Evolutionary conservation across 2,797 vertebrate species (phyloP).

Genomic region (Phrynocephalus forsythii): DNA sequence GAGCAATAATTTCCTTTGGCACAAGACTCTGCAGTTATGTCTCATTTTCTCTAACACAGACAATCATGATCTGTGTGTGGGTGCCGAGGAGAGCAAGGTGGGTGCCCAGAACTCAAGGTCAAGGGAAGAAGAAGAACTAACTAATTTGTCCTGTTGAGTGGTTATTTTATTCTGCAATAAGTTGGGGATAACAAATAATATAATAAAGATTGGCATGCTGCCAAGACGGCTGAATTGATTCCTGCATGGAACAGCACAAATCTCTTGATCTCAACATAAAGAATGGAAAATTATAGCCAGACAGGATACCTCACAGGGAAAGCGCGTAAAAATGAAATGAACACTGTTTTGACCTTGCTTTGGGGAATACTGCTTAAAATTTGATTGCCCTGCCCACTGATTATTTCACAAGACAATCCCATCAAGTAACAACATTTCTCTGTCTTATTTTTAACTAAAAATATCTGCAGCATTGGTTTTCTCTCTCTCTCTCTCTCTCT

Average conservation of each 20-base stretch:
- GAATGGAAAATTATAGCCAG: conserved; percentile 74
- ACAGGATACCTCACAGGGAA: conserved; percentile 73
- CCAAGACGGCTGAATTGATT: conserved; percentile 75
- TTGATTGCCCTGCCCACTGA: conserved; percentile 69
- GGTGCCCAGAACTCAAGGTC: conserved; percentile 62
- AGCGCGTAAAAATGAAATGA: conserved; percentile 79
- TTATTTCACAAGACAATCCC: conserved; percentile 65
- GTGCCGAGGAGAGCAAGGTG: conserved; percentile 44
- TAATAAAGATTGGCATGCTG: conserved; percentile 75
- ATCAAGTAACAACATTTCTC: conserved; percentile 60
- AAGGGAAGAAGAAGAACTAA: conserved; percentile 66
- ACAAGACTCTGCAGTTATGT: conserved; percentile 52
- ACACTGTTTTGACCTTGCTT: conserved; percentile 71
- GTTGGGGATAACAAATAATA: conserved; percentile 72
- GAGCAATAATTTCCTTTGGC: conserved; percentile 54
- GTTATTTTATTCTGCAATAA: conserved; percentile 73
- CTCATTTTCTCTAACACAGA: conserved; percentile 64
- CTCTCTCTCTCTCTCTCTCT: neutral
- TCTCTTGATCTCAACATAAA: conserved; percentile 77
- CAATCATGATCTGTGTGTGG: conserved; percentile 67
- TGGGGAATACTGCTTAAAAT: conserved; percentile 73
- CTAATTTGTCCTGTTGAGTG: conserved; percentile 65
- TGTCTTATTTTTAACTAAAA: conserved; percentile 37
- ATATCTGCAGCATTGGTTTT: conserved; percentile 45
- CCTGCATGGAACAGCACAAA: conserved; percentile 68